These are phyloP conservation scores for Alfaro cultratus DNA, from an alignment of 2,797 vertebrate genomes.

Conservation along the genomic window DNA sequence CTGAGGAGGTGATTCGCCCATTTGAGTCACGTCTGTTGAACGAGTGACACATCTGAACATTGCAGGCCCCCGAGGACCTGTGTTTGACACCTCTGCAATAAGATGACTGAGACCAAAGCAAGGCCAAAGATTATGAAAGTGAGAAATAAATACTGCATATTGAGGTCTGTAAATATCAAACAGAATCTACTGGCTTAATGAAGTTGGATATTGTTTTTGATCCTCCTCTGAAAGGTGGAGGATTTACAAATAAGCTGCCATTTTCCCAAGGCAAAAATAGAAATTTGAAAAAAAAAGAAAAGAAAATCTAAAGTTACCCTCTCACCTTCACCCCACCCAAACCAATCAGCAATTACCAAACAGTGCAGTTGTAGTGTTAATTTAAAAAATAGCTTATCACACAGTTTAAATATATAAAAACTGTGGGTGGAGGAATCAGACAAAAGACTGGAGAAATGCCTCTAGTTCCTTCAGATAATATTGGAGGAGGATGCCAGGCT, in stretches of 20 bases:
- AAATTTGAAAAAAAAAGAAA: not conserved
- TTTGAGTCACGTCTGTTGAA: not conserved
- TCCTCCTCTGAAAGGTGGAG: not conserved
- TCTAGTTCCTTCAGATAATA: not conserved
- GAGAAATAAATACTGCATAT: no score
- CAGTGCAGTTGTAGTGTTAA: not conserved
- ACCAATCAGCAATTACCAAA: not conserved
- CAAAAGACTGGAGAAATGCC: not conserved
- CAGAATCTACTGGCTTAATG: not conserved
- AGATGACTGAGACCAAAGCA: not conserved
- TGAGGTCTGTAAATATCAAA: not conserved
- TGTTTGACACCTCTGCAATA: no score
- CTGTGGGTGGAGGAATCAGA: not conserved
- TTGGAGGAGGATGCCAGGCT: not conserved
- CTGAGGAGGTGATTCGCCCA: not conserved
- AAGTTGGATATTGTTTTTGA: constrained; percentile 2
- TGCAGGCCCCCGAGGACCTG: not conserved
- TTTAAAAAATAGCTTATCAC: not conserved
- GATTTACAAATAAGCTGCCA: not conserved
- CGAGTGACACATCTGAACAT: not conserved
- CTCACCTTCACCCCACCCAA: not conserved
- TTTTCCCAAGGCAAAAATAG: not conserved
- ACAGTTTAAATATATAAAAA: not conserved
- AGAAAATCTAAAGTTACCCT: no score
- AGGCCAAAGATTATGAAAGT: not conserved